These are phyloP conservation scores for Pelvicachromis taeniatus DNA, from an alignment of 2,113 vertebrate genomes.

Conservation along the genomic window DNA sequence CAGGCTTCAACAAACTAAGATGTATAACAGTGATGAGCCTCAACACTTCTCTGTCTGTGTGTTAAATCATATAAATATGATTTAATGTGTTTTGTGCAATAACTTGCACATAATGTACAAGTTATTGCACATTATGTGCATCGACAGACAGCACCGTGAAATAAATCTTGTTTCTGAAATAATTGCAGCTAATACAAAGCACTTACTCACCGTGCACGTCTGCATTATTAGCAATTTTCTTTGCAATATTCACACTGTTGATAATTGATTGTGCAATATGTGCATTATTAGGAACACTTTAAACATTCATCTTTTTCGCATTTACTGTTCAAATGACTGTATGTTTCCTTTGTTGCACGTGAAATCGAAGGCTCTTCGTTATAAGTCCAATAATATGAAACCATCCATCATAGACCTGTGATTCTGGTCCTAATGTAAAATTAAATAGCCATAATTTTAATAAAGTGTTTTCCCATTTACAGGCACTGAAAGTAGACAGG, in stretches of 20 bases:
- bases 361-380: not conserved
- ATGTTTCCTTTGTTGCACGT: not conserved
- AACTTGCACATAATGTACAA: fast-evolving
- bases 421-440: not conserved
- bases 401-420: not conserved
- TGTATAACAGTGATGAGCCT: not conserved
- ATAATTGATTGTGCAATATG: not conserved
- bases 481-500: not conserved
- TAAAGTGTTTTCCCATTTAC: not conserved
- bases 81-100: not conserved
- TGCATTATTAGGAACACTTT: not conserved
- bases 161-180: not conserved
- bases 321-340: not conserved
- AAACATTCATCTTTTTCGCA: not conserved
- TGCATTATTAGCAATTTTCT: not conserved
- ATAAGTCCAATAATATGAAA: not conserved
- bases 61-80: too few relatives aligned
- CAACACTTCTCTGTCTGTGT: too few relatives aligned
- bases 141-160: not conserved
- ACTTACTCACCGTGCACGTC: not conserved
- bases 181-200: not conserved
- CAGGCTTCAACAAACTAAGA: not conserved
- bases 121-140: not conserved
- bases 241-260: not conserved
- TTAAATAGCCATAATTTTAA: not conserved